A percentile compares a stretch with the other conserved stretches of the same genome.
Conservation (phyloP, 2,888 invertebrate species). For the Magallana nippona region DNA sequence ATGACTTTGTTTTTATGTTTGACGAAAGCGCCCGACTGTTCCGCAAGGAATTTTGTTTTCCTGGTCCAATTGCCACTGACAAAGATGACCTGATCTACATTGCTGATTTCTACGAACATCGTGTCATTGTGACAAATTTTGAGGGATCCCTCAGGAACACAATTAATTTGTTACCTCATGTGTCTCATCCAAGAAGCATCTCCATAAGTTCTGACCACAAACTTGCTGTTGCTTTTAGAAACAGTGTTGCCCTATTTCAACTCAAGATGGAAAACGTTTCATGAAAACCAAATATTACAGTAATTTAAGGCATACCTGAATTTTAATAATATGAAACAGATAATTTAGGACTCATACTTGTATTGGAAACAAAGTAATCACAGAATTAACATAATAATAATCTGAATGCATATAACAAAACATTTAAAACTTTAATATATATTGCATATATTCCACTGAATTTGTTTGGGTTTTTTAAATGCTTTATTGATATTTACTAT, state of each 20-base stretch:
- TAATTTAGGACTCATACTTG: too few relatives aligned
- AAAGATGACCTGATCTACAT: not conserved
- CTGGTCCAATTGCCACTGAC: not conserved
- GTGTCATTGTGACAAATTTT: not conserved
- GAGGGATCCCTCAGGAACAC: not conserved
- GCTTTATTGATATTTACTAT: too few relatives aligned
- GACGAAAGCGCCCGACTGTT: not conserved
- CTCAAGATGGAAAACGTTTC: not conserved
- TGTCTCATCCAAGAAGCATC: constrained; percentile 7
- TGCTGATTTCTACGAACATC: not conserved
- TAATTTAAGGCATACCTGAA: too few relatives aligned
- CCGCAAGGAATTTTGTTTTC: not conserved
- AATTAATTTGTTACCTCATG: not conserved
- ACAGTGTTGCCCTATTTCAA: not conserved
- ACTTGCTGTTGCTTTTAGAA: not conserved
- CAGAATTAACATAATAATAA: too few relatives aligned
- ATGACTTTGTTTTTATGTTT: not conserved
- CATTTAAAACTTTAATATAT: too few relatives aligned
- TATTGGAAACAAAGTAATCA: too few relatives aligned
- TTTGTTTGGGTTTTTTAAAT: too few relatives aligned
- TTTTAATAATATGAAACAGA: too few relatives aligned
- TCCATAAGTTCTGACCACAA: not conserved
- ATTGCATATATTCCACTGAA: too few relatives aligned
- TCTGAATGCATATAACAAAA: too few relatives aligned
- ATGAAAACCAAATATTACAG: too few relatives aligned